A percentile compares a stretch with the other conserved stretches of the same genome.
Evolutionary conservation across 1,140 invertebrate species (phyloP).

Genomic region (Aphelinus atriplicis): DNA sequence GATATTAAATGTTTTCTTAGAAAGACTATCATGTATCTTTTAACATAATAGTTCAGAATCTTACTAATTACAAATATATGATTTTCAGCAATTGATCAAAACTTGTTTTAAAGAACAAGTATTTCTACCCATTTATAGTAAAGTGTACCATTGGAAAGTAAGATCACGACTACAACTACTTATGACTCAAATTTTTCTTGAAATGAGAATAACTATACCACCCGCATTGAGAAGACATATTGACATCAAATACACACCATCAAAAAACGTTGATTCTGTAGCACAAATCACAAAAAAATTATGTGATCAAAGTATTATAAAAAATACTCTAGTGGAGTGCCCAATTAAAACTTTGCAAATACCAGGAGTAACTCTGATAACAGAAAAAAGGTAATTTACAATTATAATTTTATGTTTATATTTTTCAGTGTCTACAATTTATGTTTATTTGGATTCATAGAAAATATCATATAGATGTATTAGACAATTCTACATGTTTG

Average conservation of each 20-base stretch:
- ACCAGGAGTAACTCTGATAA: constrained; percentile 36
- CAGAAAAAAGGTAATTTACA: constrained; percentile 29
- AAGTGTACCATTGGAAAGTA: constrained; percentile 39
- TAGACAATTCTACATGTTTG: constrained; percentile 43
- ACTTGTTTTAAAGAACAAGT: constrained; percentile 31
- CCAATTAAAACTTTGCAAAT: constrained; percentile 43
- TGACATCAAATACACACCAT: constrained; percentile 21
- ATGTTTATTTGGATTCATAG: constrained; percentile 2
- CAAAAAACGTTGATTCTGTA: constrained; percentile 30
- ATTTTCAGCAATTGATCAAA: constrained; percentile 32
- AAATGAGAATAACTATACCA: constrained; percentile 36
- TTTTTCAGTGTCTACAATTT: neutral
- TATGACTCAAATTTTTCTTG: constrained; percentile 37
- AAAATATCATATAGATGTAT: constrained; percentile 41
- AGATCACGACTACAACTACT: constrained; percentile 35
- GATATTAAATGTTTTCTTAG: neutral
- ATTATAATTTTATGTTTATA: neutral
- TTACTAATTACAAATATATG: constrained; percentile 1
- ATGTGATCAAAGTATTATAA: constrained; percentile 20
- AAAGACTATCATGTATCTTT: neutral
- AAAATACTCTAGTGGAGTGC: constrained; percentile 35
- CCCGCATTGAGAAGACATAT: neutral
- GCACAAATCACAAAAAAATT: constrained; percentile 10
- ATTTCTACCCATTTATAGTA: constrained; percentile 35
- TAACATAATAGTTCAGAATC: neutral